Base-by-base conservation (phyloP, 2,888 invertebrate genomes). In the Lepidocyrtoides sp. region DNA sequence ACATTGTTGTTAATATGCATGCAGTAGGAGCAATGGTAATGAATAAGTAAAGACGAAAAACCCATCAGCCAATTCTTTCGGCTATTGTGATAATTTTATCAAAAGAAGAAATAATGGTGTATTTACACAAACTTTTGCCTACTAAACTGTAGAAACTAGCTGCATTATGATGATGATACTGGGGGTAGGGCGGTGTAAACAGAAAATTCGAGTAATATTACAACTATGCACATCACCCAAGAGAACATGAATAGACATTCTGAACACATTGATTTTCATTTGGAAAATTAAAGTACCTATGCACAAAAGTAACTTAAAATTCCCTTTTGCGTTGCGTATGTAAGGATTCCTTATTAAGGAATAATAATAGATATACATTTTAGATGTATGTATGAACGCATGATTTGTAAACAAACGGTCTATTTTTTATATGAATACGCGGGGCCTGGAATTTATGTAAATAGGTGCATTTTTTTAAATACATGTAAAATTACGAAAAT, bases 21-120 rank as follows among this genome's bases (percentile, higher is more conserved):
- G 20, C n/a, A n/a, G n/a, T n/a, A n/a, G n/a, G n/a, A n/a, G n/a
- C n/a, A n/a, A n/a, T n/a, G n/a, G n/a, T n/a, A n/a, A n/a, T n/a
- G n/a, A n/a, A n/a, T n/a, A n/a, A 20, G 12, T 17, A 57, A 2
- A 57, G 0, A 17, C 1, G 20, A 2, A 10, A 2, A 57, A 20
- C 17, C 23, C 12, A 57, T 17, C 17, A 2, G 57, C 17, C 20
- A 57, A 20, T 57, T 20, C 12, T 57, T 5, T 57, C 10, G 17
- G 75, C 44, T 75, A 48, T 75, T 75, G 44, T 23, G 75, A 44
- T 75, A 75, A 75, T 75, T 75, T 75, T 41, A 75, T 41, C 10
- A 75, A 23, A 41, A 23, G 44, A 48, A 57, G 17, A 57, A 57
- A 75, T 75, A 75, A 75, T 44, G 36, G 72, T 48, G 75, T 75